Evolutionary conservation across 2,888 invertebrate genomes (phyloP), one percentile per base, ranked within the genome.

Genomic region (Lasioglossum marginatum): DNA sequence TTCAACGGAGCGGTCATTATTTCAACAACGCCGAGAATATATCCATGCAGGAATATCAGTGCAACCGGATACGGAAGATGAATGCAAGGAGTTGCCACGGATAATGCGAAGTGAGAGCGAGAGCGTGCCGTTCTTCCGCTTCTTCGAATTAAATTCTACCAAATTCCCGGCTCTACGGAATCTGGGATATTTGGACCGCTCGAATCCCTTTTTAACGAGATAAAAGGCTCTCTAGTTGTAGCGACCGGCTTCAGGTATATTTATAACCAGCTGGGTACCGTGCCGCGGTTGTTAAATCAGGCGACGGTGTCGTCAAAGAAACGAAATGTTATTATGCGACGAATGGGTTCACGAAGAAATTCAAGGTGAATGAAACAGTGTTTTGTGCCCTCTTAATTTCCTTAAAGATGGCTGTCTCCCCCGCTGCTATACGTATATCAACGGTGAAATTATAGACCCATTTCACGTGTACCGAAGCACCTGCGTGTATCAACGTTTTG

Each of bases 161-260:
- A 79, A 82, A 90, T 88, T 89, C 87, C 82, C 83, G 52, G 83
- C 70, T 85, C 83, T 57, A 71, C 81, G 78, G 87, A 87, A 86
- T 89, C 85, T 82, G 34, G 79, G 87, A 88, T 87, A 83, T 82
- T 89, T 83, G 75, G 83, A 81, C 87, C 79, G 79, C 68, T 66
- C 81, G 87, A 87, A 88, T 88, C 89, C 89, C 83, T 81, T 87
- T 89, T 87, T 89, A 89, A 89, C 85, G 88, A 88, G 88, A 88
- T 88, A 88, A 87, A 88, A 84, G 79, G 77, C 79, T 77, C 78
- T 73, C 63, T 73, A 73, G 82, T 52, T 45, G 79, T 68, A 75
- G 70, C 66, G 78, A 45, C 31, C 16, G 23, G 75, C 74, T 78
- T 75, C 82, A 73, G 23, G 83, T 85, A 83, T 88, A 89, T 89